Base-by-base conservation (phyloP, 2,113 vertebrate species). In the Daboia siamensis region DNA sequence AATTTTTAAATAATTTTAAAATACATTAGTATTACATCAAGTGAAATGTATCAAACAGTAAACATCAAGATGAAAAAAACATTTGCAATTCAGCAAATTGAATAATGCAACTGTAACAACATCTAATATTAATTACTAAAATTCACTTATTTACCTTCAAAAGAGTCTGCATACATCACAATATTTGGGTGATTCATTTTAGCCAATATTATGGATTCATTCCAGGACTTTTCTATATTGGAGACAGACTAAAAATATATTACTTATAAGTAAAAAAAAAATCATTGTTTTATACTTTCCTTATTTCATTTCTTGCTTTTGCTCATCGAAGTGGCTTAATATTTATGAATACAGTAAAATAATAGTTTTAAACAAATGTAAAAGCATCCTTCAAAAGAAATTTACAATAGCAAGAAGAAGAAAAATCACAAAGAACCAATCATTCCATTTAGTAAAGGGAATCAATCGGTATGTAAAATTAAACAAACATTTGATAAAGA, bases 151-250 rank as follows among this genome's bases (percentile, higher is more conserved):
- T 97, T 98, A 98, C 99, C 98, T 98, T 99, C 98, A 97, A 99
- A 99, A 0, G 98, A 97, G 90, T 99, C 98, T 94, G 95, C 96
- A 96, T 98, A 99, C 85, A 98, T 97, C 90, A 99, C 98, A 0
- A 99, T 98, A 95, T 99, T 98, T 15, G 98, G 97, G 94, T 99
- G 99, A 48, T 98, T 99, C 98, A 99, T 99, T 97, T 96, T 98
- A 92, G 98, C 98, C 94, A 99, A 96, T 59, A 99, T 96, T 95
- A 98, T 55, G 11, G 98, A 98, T 97, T 99, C 99, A 91, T 95
- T 98, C 94, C 98, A 97, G 48, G 97, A 98, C 90, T 93, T 97
- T 93, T 97, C 96, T 93, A 93, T 80, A 92, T 95, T 97, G 92
- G 96, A 93, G 29, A 87, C 96, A 95, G 97, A 97, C 99, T 99